Conservation (phyloP, 2,113 vertebrate species). For the Coptodon rendalli region DNA sequence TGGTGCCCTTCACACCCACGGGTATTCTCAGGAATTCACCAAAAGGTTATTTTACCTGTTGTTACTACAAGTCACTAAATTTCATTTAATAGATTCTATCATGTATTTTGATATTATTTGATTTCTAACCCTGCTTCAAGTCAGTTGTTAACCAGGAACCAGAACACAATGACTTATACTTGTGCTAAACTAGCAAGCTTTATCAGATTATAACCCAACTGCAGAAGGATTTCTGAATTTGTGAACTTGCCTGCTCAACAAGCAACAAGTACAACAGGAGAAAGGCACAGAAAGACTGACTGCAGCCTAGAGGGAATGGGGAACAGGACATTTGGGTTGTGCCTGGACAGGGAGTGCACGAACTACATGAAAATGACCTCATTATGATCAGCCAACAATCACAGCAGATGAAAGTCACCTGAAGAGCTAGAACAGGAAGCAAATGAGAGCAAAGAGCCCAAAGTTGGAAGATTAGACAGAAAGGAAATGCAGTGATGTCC, state of each 20-base stretch:
- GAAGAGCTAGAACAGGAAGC: background rate
- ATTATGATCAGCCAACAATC: background rate
- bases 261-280: background rate
- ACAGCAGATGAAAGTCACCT: background rate
- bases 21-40: background rate
- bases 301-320: background rate
- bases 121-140: background rate
- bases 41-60: background rate
- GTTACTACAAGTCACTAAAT: background rate
- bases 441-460: background rate
- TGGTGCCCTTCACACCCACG: background rate
- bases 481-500: background rate
- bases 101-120: background rate
- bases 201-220: background rate
- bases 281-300: background rate
- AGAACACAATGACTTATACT: background rate
- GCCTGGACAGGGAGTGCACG: background rate
- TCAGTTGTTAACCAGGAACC: background rate
- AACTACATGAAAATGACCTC: background rate
- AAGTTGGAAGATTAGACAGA: background rate
- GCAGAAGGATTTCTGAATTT: background rate
- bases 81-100: background rate
- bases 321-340: background rate
- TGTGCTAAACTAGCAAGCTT: background rate
- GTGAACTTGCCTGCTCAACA: background rate